Conservation (phyloP, 2,797 vertebrate genomes). For the Hemibagrus guttatus region DNA sequence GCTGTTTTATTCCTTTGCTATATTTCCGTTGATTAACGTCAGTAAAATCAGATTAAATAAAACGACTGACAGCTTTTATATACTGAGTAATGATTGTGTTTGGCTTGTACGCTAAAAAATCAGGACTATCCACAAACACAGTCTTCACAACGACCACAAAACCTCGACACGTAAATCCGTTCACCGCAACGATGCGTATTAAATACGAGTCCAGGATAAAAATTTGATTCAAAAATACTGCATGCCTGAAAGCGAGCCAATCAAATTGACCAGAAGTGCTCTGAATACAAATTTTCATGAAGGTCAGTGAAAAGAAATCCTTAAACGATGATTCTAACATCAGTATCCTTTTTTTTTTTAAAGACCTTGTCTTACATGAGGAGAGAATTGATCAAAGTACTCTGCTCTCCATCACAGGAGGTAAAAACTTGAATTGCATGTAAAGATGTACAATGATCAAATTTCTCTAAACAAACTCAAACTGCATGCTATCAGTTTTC, state of each 20-base stretch:
- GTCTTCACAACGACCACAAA: constrained; percentile 18
- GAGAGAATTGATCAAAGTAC: not conserved
- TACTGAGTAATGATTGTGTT: not conserved
- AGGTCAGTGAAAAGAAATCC: not conserved
- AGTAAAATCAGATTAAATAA: not conserved
- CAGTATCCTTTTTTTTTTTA: not conserved
- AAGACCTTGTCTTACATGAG: not conserved
- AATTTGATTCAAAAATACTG: not conserved
- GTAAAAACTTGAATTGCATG: too few species aligned
- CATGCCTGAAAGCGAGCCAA: not conserved
- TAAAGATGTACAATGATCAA: not conserved
- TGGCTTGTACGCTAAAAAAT: not conserved
- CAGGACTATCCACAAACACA: not conserved
- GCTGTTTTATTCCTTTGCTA: not conserved
- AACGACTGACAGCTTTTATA: not conserved
- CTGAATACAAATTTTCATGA: constrained; percentile 1
- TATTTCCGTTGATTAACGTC: too few species aligned
- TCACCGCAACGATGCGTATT: not conserved
- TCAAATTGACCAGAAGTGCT: not conserved
- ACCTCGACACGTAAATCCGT: not conserved
- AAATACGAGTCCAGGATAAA: not conserved
- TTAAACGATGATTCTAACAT: not conserved
- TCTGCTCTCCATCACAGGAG: not conserved
- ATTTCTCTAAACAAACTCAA: not conserved
- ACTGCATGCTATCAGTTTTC: not conserved